phyloP scores from a whole-genome alignment of 2,113 vertebrate genomes.

The Microcebus tavaratra region DNA sequence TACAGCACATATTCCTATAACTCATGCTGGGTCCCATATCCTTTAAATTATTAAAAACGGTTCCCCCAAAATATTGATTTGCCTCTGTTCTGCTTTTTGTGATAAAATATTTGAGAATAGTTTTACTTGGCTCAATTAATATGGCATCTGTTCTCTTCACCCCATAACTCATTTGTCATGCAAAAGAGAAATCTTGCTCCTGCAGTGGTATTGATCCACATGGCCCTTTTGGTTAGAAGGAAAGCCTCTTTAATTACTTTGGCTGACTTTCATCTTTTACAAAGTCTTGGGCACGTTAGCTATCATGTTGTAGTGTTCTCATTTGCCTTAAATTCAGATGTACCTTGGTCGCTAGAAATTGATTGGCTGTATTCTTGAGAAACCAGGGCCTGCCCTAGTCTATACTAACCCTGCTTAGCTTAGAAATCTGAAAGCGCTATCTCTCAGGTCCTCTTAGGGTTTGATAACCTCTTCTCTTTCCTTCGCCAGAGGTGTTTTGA shows the following conservation, averaged over 20 bases:
- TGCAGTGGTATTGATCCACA: conserved; percentile 70
- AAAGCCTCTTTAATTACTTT: conserved; percentile 84
- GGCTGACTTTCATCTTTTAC: conserved; percentile 73
- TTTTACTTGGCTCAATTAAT: conserved; percentile 63
- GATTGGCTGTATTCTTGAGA: conserved; percentile 25
- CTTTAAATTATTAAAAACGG: conserved; percentile 14
- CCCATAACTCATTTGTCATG: conserved; percentile 59
- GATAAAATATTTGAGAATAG: conserved; percentile 37
- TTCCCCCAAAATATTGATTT: conserved; percentile 12
- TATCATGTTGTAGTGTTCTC: conserved; percentile 76
- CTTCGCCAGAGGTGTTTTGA: conserved; percentile 86
- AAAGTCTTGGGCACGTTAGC: conserved; percentile 64
- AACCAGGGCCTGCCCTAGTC: conserved; percentile 15
- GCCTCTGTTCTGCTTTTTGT: conserved; percentile 12
- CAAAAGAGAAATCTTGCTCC: conserved; percentile 64
- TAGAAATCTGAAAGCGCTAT: conserved; percentile 78
- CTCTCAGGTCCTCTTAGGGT: conserved; percentile 73
- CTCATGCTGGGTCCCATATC: neutral
- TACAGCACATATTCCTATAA: neutral
- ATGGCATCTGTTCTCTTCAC: conserved; percentile 54
- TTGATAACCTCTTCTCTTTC: conserved; percentile 85
- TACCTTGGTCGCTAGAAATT: conserved; percentile 81
- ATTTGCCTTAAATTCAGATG: conserved; percentile 86
- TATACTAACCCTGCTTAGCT: conserved; percentile 56
- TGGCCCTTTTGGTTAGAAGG: conserved; percentile 67